Evolutionary conservation across 2,888 invertebrate species (phyloP).

Genomic region (Salpingus planirostris): DNA sequence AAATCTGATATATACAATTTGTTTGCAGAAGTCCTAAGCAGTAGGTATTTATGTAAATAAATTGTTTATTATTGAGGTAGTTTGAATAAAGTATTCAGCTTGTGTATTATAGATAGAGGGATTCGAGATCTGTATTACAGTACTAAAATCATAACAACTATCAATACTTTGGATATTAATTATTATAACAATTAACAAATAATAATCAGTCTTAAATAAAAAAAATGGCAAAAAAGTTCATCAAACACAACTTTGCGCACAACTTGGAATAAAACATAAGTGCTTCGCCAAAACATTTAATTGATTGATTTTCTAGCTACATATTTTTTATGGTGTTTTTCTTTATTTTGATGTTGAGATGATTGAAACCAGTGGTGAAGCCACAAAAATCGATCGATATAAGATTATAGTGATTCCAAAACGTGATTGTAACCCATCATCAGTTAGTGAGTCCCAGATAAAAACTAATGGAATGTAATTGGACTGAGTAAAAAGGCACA

Average conservation of each 20-base stretch:
- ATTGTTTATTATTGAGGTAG: slow-evolving; percentile 30
- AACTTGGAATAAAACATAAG: slow-evolving; percentile 8
- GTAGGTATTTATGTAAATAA: slow-evolving; percentile 19
- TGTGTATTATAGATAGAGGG: slow-evolving; percentile 13
- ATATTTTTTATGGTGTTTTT: too few species aligned
- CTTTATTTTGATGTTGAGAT: too few species aligned
- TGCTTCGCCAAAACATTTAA: slow-evolving; percentile 3
- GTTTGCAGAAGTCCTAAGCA: slow-evolving; percentile 15
- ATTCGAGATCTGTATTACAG: slow-evolving; percentile 23
- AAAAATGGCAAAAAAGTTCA: slow-evolving; percentile 39
- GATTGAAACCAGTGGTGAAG: neutral
- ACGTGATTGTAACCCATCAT: slow-evolving; percentile 8
- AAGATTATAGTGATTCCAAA: slow-evolving; percentile 6
- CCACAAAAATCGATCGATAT: neutral
- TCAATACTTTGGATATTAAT: slow-evolving; percentile 31
- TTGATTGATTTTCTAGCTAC: too few species aligned
- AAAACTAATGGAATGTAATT: slow-evolving; percentile 25
- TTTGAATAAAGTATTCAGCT: slow-evolving; percentile 27
- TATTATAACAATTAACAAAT: slow-evolving; percentile 26
- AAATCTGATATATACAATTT: slow-evolving; percentile 28
- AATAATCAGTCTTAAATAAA: slow-evolving; percentile 42
- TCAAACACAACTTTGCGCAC: slow-evolving; percentile 22
- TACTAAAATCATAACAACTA: slow-evolving; percentile 29
- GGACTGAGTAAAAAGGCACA: slow-evolving; percentile 28
- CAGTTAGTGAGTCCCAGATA: slow-evolving; percentile 14